These are phyloP conservation scores for Netelia inedita DNA, from an alignment of 2,888 invertebrate genomes.

Conservation along the genomic window DNA sequence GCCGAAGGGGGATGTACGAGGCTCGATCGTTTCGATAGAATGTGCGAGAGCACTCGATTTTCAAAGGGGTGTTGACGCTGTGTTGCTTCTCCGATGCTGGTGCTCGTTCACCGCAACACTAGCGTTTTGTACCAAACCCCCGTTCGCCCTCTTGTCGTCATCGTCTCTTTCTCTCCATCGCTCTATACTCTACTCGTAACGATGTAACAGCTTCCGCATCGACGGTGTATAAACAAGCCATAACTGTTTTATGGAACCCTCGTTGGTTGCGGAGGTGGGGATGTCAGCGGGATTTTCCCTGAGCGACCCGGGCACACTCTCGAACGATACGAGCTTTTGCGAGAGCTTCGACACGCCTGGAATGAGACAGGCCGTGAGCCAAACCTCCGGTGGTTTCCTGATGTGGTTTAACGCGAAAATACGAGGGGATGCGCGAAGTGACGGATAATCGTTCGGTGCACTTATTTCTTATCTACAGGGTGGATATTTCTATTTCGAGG, in stretches of 20 bases:
- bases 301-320: slow-evolving; percentile 52
- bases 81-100: slow-evolving; percentile 55
- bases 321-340: slow-evolving; percentile 34
- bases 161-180: slow-evolving; percentile 25
- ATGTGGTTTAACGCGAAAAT: slow-evolving; percentile 39
- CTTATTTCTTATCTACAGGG: slow-evolving; percentile 74
- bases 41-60: slow-evolving; percentile 62
- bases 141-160: slow-evolving; percentile 3
- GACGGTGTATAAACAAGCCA: slow-evolving; percentile 80
- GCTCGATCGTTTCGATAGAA: slow-evolving; percentile 60
- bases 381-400: slow-evolving; percentile 21
- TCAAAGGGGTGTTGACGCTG: slow-evolving; percentile 61
- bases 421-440: slow-evolving; percentile 56
- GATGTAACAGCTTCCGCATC: slow-evolving; percentile 77
- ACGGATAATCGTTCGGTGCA: slow-evolving; percentile 77
- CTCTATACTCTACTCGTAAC: slow-evolving; percentile 69
- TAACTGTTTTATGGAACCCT: slow-evolving; percentile 81
- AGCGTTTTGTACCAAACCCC: slow-evolving; percentile 49
- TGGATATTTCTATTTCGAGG: slow-evolving; percentile 70
- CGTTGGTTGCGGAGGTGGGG: slow-evolving; percentile 57
- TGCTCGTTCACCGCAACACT: slow-evolving; percentile 59
- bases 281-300: slow-evolving; percentile 62
- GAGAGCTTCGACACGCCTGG: slow-evolving; percentile 19
- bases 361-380: slow-evolving; percentile 45
- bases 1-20: slow-evolving; percentile 42